Conservation (phyloP, 2,113 vertebrate species). For the Nymphicus hollandicus region DNA sequence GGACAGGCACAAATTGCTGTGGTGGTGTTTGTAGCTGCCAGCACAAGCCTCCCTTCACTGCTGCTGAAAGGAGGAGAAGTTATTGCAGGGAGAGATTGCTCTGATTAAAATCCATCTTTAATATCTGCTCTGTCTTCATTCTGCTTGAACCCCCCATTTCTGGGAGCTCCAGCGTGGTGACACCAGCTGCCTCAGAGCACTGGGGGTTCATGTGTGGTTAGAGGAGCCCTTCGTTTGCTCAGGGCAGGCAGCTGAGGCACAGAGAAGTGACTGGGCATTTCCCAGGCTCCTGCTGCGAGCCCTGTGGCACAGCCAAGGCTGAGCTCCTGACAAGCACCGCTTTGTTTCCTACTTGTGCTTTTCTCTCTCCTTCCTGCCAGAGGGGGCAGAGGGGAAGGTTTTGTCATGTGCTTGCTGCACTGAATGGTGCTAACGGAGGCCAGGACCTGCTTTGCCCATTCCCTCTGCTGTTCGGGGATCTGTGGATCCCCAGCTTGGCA, state of each 20-base stretch:
- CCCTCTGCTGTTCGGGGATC: background rate
- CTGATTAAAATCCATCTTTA: constrained; percentile 19
- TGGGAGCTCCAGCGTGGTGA: background rate
- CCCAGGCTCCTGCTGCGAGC: background rate
- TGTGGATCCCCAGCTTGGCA: background rate
- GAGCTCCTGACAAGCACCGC: background rate
- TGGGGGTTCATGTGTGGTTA: background rate
- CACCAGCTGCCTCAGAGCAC: background rate
- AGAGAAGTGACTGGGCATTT: background rate
- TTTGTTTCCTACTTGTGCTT: background rate
- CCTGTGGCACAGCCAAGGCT: background rate
- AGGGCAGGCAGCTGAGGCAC: background rate
- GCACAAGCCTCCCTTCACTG: background rate
- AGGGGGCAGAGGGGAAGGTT: background rate
- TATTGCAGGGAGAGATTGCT: background rate
- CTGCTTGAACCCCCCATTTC: background rate
- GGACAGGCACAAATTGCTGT: background rate
- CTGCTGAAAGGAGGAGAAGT: background rate
- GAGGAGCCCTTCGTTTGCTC: background rate
- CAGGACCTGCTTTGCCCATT: background rate
- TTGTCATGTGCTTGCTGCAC: background rate
- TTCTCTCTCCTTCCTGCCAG: background rate
- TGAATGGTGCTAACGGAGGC: background rate
- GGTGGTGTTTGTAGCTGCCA: background rate
- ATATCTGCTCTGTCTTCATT: background rate